Percentiles rank a stretch among this genome's conserved stretches.
Conservation (phyloP, 1,140 invertebrate species). For the Proctacanthus coquilletti region DNA sequence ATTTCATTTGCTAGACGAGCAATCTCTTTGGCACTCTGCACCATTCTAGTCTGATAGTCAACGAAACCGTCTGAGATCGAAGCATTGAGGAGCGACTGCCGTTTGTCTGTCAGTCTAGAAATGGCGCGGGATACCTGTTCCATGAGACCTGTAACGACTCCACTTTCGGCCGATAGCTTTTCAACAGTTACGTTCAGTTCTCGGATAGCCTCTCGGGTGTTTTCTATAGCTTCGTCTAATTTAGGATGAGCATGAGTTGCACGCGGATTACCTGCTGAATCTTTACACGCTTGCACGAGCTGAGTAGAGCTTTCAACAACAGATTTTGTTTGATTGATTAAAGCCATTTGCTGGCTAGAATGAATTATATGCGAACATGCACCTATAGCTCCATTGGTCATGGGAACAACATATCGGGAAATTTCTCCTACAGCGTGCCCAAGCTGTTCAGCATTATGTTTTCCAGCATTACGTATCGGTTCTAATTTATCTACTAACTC, state of each 20-base stretch:
- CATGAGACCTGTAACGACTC: slow-evolving; percentile 70
- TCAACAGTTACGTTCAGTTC: slow-evolving; percentile 73
- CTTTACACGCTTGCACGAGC: slow-evolving; percentile 71
- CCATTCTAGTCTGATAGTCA: slow-evolving; percentile 96
- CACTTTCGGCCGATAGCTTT: slow-evolving; percentile 70
- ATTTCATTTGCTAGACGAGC: slow-evolving; percentile 86
- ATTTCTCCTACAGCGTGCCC: slow-evolving; percentile 77
- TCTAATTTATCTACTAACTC: slow-evolving; percentile 71
- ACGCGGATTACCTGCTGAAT: slow-evolving; percentile 83
- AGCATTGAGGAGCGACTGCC: slow-evolving; percentile 30
- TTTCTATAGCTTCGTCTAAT: slow-evolving; percentile 66
- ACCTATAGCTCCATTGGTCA: slow-evolving; percentile 68
- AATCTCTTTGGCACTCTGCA: slow-evolving; percentile 84
- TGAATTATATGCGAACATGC: slow-evolving; percentile 81
- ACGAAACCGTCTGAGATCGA: slow-evolving; percentile 58
- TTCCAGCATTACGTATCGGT: slow-evolving; percentile 63
- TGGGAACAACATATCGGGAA: slow-evolving; percentile 58
- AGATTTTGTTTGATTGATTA: slow-evolving; percentile 88
- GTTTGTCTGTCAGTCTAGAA: slow-evolving; percentile 56
- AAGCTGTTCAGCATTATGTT: slow-evolving; percentile 82
- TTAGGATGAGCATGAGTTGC: slow-evolving; percentile 62
- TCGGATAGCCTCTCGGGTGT: slow-evolving; percentile 61
- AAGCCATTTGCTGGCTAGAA: slow-evolving; percentile 71
- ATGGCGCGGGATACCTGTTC: slow-evolving; percentile 82
- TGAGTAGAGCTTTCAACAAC: slow-evolving; percentile 82